phyloP scores from a whole-genome alignment of 1,140 invertebrate genomes.

The Protaetia brevitarsis region DNA sequence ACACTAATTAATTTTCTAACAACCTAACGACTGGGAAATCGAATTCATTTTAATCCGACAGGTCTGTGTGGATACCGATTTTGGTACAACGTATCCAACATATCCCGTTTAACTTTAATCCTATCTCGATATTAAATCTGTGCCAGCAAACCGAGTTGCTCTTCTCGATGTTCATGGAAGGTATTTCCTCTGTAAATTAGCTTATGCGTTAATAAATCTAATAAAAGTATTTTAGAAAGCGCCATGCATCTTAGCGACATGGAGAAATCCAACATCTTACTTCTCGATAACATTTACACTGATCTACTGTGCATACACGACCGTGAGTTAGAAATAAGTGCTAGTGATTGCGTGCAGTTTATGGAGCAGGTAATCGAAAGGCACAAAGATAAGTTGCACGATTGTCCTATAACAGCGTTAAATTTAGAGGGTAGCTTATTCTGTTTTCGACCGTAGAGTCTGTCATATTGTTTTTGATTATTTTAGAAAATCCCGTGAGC shows the following conservation, averaged over 20 bases:
- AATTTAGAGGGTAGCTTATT: slow-evolving; percentile 3
- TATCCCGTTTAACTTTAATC: slow-evolving; percentile 67
- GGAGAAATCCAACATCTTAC: slow-evolving; percentile 57
- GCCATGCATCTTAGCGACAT: slow-evolving; percentile 22
- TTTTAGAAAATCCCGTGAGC: background rate
- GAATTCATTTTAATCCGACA: background rate
- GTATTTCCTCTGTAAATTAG: slow-evolving; percentile 44
- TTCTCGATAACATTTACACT: slow-evolving; percentile 60
- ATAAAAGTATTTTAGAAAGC: slow-evolving; percentile 12
- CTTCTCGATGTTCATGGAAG: slow-evolving; percentile 70
- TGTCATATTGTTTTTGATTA: background rate
- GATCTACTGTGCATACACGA: slow-evolving; percentile 60
- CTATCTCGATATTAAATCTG: slow-evolving; percentile 65
- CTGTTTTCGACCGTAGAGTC: background rate
- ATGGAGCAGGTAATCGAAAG: slow-evolving; percentile 40
- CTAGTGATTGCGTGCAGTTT: slow-evolving; percentile 52
- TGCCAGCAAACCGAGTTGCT: slow-evolving; percentile 73
- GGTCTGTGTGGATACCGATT: slow-evolving; percentile 38
- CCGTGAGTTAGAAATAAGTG: slow-evolving; percentile 59
- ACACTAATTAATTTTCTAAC: no score
- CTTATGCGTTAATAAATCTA: slow-evolving; percentile 8
- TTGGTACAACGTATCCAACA: slow-evolving; percentile 44
- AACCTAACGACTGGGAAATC: no score
- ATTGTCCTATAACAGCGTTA: slow-evolving; percentile 36
- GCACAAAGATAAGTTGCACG: slow-evolving; percentile 37